Percentiles rank a stretch among this genome's conserved stretches.
phyloP scores from a whole-genome alignment of 2,888 invertebrate genomes.

The Parapristionchus giblindavisi region DNA sequence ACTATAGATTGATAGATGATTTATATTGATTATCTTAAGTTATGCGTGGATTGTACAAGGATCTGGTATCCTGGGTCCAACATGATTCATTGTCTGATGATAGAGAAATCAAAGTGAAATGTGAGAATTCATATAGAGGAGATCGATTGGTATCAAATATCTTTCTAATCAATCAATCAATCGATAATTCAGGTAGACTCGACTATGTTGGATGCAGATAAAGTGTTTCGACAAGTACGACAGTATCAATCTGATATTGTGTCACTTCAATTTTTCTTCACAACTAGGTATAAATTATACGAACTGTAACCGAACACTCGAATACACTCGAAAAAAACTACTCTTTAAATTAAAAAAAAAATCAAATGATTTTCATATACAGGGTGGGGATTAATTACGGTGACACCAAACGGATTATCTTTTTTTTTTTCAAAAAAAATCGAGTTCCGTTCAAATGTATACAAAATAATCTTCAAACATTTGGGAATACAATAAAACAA shows the following conservation, averaged over 20 bases:
- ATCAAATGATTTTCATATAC: too few species aligned
- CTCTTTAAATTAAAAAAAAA: too few species aligned
- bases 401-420: too few species aligned
- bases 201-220: conserved; percentile 44
- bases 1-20: background rate
- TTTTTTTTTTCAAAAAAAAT: too few species aligned
- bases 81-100: conserved; percentile 38
- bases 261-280: conserved; percentile 51
- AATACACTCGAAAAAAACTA: too few species aligned
- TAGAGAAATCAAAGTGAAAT: conserved; percentile 18
- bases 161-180: too few species aligned
- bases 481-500: too few species aligned
- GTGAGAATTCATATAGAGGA: conserved; percentile 42
- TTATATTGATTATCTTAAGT: conserved; percentile 41
- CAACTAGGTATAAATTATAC: too few species aligned
- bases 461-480: too few species aligned
- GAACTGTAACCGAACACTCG: too few species aligned
- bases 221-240: conserved; percentile 52
- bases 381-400: too few species aligned
- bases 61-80: conserved; percentile 42
- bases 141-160: conserved; percentile 46
- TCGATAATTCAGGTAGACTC: conserved; percentile 5
- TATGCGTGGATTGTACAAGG: conserved; percentile 55
- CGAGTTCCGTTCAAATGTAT: too few species aligned
- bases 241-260: conserved; percentile 48